Conservation (phyloP, 2,888 invertebrate species). For the Drosophila lutescens region DNA sequence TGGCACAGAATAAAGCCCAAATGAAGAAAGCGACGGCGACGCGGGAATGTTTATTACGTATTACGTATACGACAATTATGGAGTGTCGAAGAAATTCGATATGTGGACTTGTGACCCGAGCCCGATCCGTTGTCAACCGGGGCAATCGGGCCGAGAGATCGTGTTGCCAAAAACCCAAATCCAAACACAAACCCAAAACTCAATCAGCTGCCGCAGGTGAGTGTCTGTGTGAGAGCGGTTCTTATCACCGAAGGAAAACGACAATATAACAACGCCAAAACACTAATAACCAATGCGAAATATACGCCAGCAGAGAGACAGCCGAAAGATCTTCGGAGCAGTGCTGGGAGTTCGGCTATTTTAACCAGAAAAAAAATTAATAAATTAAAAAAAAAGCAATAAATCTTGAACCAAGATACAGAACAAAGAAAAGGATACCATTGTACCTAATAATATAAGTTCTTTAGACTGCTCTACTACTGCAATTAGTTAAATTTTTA, state of each 20-base stretch:
- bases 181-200: constrained; percentile 29
- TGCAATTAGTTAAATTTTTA: no score
- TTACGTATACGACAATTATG: constrained; percentile 45
- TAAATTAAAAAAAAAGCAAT: no score
- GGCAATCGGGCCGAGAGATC: constrained; percentile 39
- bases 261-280: constrained; percentile 61
- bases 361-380: neutral
- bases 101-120: constrained; percentile 71
- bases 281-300: constrained; percentile 70
- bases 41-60: constrained; percentile 50
- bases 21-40: constrained; percentile 21
- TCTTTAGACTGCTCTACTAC: no score
- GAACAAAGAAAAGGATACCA: no score
- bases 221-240: constrained; percentile 4
- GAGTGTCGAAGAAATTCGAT: constrained; percentile 53
- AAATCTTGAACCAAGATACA: no score
- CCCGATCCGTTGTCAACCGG: constrained; percentile 59
- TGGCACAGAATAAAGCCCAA: constrained; percentile 25
- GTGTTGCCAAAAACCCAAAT: constrained; percentile 32
- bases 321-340: constrained; percentile 4
- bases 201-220: constrained; percentile 47
- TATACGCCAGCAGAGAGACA: constrained; percentile 40
- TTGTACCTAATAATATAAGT: no score
- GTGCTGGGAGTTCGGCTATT: constrained; percentile 1
- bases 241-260: constrained; percentile 74